Evolutionary conservation across 1,140 invertebrate species (phyloP), one percentile per base, ranked within the genome.

Genomic region (Macrobrachium rosenbergii): DNA sequence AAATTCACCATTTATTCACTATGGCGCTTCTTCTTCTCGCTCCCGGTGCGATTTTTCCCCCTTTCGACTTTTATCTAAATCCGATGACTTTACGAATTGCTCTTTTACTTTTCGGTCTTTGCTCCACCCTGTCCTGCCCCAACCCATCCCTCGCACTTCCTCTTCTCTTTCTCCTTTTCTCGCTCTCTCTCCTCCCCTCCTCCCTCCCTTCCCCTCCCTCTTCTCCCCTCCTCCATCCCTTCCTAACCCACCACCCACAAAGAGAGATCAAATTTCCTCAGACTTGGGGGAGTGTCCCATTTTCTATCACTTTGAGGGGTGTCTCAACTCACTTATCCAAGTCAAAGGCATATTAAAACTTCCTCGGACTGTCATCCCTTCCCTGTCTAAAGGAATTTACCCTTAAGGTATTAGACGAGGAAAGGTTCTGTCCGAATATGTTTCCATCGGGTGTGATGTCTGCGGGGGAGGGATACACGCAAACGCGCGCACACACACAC

Each of bases 291-390:
- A 37, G 64, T 67, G n/a, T 23, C 28, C 64, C 64, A 67, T 67
- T 67, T 67, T 67, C 64, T 67, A 19, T 67, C 64, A 67, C 64
- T 67, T 67, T 67, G 64, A 67, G 16, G 64, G 64, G 64, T 67
- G n/a, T 67, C 64, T 67, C 64, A 11, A 23, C 64, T 67, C 64
- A 67, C 64, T 67, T 67, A 17, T 67, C 64, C 64, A 2, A 67
- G 64, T 67, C 64, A 67, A 67, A 67, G 64, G 64, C 64, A 67
- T 67, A 67, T 67, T 67, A 67, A 67, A 67, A 67, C 64, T 67
- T 67, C 64, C 64, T 23, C 28, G 28, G 28, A 37, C 28, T 37
- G 28, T 37, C 28, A 37, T 37, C 28, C 28, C 28, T 37, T 2
- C 28, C 28, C 28, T 37, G 28, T 37, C 28, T 37, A 37, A 37